Evolutionary conservation across 1,140 invertebrate species (phyloP).

Genomic region (Magallana angulata): DNA sequence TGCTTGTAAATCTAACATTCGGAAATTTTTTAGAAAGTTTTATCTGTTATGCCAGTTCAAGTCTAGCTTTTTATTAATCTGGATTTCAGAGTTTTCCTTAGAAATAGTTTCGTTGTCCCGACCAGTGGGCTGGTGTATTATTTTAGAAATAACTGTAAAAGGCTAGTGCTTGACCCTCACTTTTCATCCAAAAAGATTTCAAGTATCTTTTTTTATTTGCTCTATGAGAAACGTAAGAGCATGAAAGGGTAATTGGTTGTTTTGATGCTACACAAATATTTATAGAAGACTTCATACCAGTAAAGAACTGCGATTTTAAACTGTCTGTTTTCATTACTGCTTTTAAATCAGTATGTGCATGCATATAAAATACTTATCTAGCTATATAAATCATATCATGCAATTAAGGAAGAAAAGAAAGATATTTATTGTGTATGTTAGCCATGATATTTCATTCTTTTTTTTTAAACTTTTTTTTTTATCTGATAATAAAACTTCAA

Average conservation of each 20-base stretch:
- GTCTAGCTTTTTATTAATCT: constrained; percentile 32
- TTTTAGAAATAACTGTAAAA: background rate
- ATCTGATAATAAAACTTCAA: too few relatives aligned
- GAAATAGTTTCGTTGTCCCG: constrained; percentile 6
- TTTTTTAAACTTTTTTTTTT: too few relatives aligned
- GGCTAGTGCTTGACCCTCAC: background rate
- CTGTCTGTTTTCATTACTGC: too few relatives aligned
- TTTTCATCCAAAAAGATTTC: background rate
- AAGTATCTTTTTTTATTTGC: background rate
- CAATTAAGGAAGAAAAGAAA: too few relatives aligned
- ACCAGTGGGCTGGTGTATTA: background rate
- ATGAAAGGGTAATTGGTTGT: background rate
- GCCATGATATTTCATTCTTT: too few relatives aligned
- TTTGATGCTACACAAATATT: constrained; percentile 22
- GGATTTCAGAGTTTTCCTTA: constrained; percentile 22
- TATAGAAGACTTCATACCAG: background rate
- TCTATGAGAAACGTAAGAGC: background rate
- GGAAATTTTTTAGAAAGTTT: constrained; percentile 12
- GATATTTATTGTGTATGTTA: too few relatives aligned
- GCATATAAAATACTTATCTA: too few relatives aligned
- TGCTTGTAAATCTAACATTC: constrained; percentile 33
- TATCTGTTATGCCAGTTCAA: constrained; percentile 10
- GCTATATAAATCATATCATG: too few relatives aligned
- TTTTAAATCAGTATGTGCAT: too few relatives aligned
- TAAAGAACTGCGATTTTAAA: too few relatives aligned